Conservation (phyloP, 2,888 invertebrate genomes). For the Apodemia mormo region DNA sequence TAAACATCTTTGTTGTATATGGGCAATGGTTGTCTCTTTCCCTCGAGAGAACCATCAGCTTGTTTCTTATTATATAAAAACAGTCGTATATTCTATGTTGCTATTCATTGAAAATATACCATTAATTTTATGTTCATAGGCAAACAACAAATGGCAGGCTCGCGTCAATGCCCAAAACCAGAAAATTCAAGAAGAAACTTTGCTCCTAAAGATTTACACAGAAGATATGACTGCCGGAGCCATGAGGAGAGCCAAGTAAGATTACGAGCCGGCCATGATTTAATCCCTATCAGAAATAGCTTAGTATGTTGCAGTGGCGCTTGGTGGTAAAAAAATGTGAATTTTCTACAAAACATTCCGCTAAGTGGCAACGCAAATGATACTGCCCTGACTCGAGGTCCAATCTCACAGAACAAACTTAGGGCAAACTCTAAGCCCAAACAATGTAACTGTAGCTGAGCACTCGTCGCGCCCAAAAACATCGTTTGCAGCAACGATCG, state of each 20-base stretch:
- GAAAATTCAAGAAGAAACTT: slow-evolving; percentile 64
- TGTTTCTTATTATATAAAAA: background rate
- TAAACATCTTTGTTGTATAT: background rate
- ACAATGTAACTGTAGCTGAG: no score
- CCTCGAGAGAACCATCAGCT: background rate
- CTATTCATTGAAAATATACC: background rate
- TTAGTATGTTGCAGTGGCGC: background rate
- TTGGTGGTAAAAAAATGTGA: no score
- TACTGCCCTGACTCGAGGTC: no score
- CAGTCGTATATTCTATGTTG: background rate
- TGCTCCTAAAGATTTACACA: slow-evolving; percentile 63
- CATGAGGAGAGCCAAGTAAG: slow-evolving; percentile 57
- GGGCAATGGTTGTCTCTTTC: no score
- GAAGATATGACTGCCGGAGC: slow-evolving; percentile 67
- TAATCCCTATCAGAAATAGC: background rate
- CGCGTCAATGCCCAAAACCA: slow-evolving; percentile 63
- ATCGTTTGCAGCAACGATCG: no score
- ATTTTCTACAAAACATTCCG: no score
- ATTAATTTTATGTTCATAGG: slow-evolving; percentile 45
- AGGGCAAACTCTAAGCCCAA: no score
- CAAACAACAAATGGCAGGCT: slow-evolving; percentile 63
- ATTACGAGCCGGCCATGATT: background rate
- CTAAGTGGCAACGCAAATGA: no score
- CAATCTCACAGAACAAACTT: no score
- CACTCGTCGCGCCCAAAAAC: no score